These are phyloP conservation scores for Plutomurus gul DNA, from an alignment of 1,140 invertebrate genomes.

Conservation along the genomic window DNA sequence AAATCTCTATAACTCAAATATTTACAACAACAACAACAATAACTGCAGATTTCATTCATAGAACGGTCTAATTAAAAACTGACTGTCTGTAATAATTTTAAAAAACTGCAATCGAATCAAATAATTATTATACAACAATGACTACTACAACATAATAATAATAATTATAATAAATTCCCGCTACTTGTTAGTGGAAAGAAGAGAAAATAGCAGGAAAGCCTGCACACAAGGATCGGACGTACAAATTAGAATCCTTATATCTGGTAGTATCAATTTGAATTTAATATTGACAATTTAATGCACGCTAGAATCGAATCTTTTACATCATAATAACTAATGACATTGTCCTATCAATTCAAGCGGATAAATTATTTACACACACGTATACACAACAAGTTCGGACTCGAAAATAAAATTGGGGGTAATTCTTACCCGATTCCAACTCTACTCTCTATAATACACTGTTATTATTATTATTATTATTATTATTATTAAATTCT, in stretches of 20 bases:
- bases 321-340: neutral
- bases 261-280: neutral
- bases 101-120: slow-evolving; percentile 15
- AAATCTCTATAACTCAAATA: slow-evolving; percentile 5
- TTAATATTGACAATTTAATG: neutral
- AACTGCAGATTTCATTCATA: neutral
- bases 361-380: neutral
- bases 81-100: neutral
- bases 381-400: neutral
- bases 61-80: neutral
- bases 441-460: too few relatives aligned
- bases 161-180: neutral
- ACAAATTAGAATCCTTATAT: neutral
- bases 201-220: too few relatives aligned
- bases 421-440: neutral
- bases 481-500: neutral
- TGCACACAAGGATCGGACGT: slow-evolving; percentile 1
- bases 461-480: neutral
- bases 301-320: neutral
- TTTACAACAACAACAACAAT: neutral
- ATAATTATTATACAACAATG: neutral
- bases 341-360: neutral
- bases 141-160: neutral
- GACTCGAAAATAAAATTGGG: slow-evolving; percentile 9
- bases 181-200: neutral